Evolutionary conservation across 2,888 invertebrate species (phyloP).

Genomic region (Mantis religiosa): DNA sequence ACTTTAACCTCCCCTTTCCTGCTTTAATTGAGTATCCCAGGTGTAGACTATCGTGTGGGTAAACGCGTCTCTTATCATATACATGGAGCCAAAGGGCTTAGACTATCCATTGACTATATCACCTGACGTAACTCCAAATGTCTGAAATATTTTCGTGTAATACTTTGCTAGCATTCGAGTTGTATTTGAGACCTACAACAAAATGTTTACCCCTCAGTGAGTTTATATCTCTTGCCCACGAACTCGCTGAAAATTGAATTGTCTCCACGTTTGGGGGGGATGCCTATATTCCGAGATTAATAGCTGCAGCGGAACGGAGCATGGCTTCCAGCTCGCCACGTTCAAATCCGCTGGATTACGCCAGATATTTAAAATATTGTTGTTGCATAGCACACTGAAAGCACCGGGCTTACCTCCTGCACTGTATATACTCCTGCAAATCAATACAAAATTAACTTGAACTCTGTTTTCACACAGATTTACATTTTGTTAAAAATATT

Average conservation of each 20-base stretch:
- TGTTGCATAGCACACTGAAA: background rate
- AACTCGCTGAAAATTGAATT: background rate
- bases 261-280: background rate
- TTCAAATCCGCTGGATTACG: background rate
- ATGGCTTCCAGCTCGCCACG: background rate
- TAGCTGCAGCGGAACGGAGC: background rate
- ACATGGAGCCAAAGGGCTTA: too few species aligned
- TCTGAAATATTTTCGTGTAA: too few species aligned
- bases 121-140: too few species aligned
- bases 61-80: too few species aligned
- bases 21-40: too few species aligned
- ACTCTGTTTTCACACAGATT: too few species aligned
- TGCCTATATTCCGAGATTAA: background rate
- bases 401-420: background rate
- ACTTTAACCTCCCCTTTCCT: too few species aligned
- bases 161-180: background rate
- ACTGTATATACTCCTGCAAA: background rate
- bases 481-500: too few species aligned
- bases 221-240: background rate
- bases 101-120: too few species aligned
- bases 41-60: too few species aligned
- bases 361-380: background rate
- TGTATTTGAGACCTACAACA: background rate
- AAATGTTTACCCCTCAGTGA: background rate
- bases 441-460: background rate